A percentile compares a stretch with the other conserved stretches of the same genome.
Conservation (phyloP, 1,140 invertebrate genomes). For the Pteromalus puparum region DNA sequence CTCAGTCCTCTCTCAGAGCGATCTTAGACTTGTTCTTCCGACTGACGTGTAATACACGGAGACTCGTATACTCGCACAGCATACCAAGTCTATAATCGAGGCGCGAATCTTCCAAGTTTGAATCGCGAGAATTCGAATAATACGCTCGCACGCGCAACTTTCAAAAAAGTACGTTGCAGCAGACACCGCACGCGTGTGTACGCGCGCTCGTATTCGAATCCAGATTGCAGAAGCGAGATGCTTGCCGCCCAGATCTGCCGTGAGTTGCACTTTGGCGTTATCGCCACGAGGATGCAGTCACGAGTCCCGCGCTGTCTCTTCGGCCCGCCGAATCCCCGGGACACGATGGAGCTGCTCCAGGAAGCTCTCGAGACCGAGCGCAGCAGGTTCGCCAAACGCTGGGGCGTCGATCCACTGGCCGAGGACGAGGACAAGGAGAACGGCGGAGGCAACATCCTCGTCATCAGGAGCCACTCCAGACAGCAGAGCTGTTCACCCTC, state of each 20-base stretch:
- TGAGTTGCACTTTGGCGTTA: slow-evolving; percentile 67
- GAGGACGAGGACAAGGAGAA: slow-evolving; percentile 71
- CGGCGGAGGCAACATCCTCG: slow-evolving; percentile 50
- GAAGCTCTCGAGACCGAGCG: slow-evolving; percentile 68
- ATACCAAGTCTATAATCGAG: neutral
- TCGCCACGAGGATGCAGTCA: slow-evolving; percentile 64
- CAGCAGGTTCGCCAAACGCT: slow-evolving; percentile 65
- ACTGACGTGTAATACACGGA: neutral
- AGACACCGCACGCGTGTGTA: neutral
- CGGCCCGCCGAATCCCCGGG: slow-evolving; percentile 66
- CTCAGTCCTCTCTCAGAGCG: neutral
- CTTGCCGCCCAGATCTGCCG: slow-evolving; percentile 68
- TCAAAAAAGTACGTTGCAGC: slow-evolving; percentile 29
- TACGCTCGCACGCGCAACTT: neutral
- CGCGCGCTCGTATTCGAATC: neutral
- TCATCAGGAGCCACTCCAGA: slow-evolving; percentile 50
- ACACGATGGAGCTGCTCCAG: slow-evolving; percentile 68
- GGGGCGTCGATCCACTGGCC: slow-evolving; percentile 68
- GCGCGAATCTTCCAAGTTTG: neutral
- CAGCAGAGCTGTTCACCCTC: slow-evolving; percentile 60
- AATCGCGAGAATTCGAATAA: neutral
- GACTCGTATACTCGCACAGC: too few relatives aligned
- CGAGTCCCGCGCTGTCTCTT: slow-evolving; percentile 70
- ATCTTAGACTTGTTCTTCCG: neutral
- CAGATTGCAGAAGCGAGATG: slow-evolving; percentile 56